These are phyloP conservation scores for Trematomus bernacchii DNA, from an alignment of 2,797 vertebrate species.

Conservation along the genomic window DNA sequence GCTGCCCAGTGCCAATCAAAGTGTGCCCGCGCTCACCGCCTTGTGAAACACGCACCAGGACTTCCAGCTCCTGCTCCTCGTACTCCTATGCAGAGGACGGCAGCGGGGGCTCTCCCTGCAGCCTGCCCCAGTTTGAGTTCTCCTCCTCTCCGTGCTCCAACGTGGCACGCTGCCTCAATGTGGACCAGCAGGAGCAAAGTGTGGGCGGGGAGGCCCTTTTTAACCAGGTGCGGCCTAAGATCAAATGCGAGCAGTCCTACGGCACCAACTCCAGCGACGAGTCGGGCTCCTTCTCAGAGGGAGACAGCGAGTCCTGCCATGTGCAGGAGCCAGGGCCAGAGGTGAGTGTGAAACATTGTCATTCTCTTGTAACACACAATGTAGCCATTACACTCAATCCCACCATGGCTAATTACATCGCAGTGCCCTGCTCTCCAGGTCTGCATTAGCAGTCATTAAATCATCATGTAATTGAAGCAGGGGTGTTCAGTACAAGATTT, in stretches of 20 bases:
- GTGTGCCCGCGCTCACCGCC: slow-evolving; percentile 97
- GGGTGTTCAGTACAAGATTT: slow-evolving; percentile 64
- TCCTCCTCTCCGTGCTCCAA: slow-evolving; percentile 98
- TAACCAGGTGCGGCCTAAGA: slow-evolving; percentile 92
- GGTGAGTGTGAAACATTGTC: slow-evolving; percentile 86
- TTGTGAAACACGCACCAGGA: slow-evolving; percentile 95
- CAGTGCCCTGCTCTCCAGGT: slow-evolving; percentile 53
- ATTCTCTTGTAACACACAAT: slow-evolving; percentile 43
- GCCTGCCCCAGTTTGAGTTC: slow-evolving; percentile 97
- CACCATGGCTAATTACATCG: slow-evolving; percentile 56
- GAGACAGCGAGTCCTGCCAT: slow-evolving; percentile 98
- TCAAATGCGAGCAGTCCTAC: slow-evolving; percentile 99
- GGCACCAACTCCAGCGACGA: slow-evolving; percentile 99
- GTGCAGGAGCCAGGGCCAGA: slow-evolving; percentile 95
- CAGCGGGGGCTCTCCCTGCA: slow-evolving; percentile 96
- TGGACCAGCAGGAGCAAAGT: slow-evolving; percentile 92
- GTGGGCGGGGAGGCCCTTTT: slow-evolving; percentile 92
- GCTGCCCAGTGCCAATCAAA: slow-evolving; percentile 99
- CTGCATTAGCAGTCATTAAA: slow-evolving; percentile 70
- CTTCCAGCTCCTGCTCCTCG: slow-evolving; percentile 98
- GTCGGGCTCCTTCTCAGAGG: slow-evolving; percentile 99
- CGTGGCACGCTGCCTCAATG: slow-evolving; percentile 91
- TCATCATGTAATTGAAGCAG: slow-evolving; percentile 62
- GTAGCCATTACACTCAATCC: slow-evolving; percentile 40
- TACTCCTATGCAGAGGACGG: slow-evolving; percentile 98